phyloP scores from a whole-genome alignment of 2,888 invertebrate species.

The Agapetus fuscipes region DNA sequence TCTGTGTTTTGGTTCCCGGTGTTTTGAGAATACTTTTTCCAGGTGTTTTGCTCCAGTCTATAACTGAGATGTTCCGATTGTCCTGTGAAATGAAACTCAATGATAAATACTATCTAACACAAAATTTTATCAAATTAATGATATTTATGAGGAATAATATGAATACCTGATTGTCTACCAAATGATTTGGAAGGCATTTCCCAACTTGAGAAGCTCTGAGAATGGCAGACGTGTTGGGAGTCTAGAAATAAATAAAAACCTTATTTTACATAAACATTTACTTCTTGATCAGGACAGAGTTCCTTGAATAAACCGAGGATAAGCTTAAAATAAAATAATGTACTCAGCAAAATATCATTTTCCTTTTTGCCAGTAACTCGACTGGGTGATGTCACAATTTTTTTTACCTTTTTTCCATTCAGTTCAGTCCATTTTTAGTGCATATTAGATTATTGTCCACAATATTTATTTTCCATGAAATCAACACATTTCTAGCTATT shows the following conservation, averaged over 20 bases:
- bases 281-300: background rate
- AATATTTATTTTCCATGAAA: no score
- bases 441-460: no score
- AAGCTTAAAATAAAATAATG: no score
- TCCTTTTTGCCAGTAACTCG: no score
- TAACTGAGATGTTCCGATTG: background rate
- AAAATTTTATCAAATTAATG: background rate
- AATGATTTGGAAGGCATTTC: background rate
- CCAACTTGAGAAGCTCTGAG: conserved; percentile 8
- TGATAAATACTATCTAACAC: background rate
- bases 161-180: background rate
- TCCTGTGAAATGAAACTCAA: conserved; percentile 4
- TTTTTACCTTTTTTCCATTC: no score
- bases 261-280: no score
- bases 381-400: no score
- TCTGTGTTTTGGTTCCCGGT: conserved; percentile 10
- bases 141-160: conserved; percentile 2
- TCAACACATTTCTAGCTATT: no score
- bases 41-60: conserved; percentile 19
- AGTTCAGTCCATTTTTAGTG: no score
- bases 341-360: no score
- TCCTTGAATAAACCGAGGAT: background rate
- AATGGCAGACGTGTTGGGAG: conserved; percentile 12
- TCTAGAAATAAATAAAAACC: conserved; percentile 9
- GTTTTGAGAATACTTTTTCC: conserved; percentile 19